Conservation (phyloP, 2,888 invertebrate genomes). For the Rhamnusium bicolor region DNA sequence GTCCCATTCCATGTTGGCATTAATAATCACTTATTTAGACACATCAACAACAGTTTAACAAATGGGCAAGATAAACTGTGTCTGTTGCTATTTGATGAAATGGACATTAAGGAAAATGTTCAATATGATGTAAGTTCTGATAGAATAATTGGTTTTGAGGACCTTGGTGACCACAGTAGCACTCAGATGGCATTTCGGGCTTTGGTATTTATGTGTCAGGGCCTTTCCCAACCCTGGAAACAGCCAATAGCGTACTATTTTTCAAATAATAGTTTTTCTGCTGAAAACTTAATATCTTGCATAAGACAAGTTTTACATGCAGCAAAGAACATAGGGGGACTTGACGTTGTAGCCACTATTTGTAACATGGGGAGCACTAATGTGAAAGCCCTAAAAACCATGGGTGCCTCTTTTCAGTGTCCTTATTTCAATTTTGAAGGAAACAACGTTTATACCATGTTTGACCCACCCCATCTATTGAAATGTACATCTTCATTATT, state of each 20-base stretch:
- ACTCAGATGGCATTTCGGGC: conserved; percentile 38
- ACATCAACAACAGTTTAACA: conserved; percentile 32
- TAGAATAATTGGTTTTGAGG: conserved; percentile 46
- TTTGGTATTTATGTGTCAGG: conserved; percentile 43
- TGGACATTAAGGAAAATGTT: conserved; percentile 47
- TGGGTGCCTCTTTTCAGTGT: conserved; percentile 9
- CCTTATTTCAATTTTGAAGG: conserved; percentile 11
- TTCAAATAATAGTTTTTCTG: conserved; percentile 36
- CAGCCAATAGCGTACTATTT: conserved; percentile 52
- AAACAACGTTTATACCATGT: conserved; percentile 6
- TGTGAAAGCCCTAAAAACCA: conserved; percentile 39
- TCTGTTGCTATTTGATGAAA: conserved; percentile 44
- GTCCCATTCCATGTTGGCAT: conserved; percentile 43
- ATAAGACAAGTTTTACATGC: conserved; percentile 41
- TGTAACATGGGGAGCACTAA: conserved; percentile 50
- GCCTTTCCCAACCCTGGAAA: conserved; percentile 43
- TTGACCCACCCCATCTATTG: conserved; percentile 18
- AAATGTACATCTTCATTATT: conserved; percentile 6
- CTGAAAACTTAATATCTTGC: conserved; percentile 15
- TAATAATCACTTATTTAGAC: conserved; percentile 43
- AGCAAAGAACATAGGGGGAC: conserved; percentile 24
- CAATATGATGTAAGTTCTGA: conserved; percentile 38
- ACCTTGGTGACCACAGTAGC: conserved; percentile 24
- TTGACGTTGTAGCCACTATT: conserved; percentile 43
- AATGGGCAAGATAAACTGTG: conserved; percentile 35